Base-by-base conservation (phyloP, 2,113 vertebrate species). In the Scytalopus superciliaris region DNA sequence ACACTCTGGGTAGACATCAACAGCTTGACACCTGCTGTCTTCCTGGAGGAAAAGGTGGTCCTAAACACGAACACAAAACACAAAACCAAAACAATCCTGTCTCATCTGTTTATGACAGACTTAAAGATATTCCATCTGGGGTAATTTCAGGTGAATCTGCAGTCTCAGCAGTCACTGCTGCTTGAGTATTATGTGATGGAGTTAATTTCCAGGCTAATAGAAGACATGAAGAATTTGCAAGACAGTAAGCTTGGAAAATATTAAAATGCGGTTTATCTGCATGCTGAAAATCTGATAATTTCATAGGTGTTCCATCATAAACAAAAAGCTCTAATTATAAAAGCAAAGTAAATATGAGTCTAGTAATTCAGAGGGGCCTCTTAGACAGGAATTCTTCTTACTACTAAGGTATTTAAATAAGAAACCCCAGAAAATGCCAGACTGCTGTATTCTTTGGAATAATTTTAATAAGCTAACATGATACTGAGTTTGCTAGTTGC, bases 271-370 rank as follows among this genome's bases (percentile, higher is more conserved):
- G 42, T 78, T 85, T 79, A 47, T 80, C 49, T 64, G 49, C 28
- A 11, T 37, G n/a, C 13, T 35, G 37, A 82, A 82, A 74, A 75
- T 52, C 66, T 75, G 44, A 10, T 89, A 25, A 79, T 79, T 72
- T n/a, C 3, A 0, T 24, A 40, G 47, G 74, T 40, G 10, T 78
- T 70, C 27, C 5, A 1, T 40, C 52, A 40, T 37, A 72, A 93
- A 75, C 25, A 68, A 76, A 91, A 94, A 73, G 5, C 31, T 86
- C 35, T 80, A 89, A 96, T 87, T 87, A 76, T 33, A 95, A 95
- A 83, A 60, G 56, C 57, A 83, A 90, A 89, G 24, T 87, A 77
- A 95, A 49, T 78, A 50, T 35, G 3, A 70, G 56, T 73, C 63
- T 45, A 33, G 55, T 72, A 87, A 73, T 82, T 76, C 66, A 55